A percentile compares a stretch with the other conserved stretches of the same genome.
phyloP scores from a whole-genome alignment of 1,140 invertebrate species.

The Penaeus indicus region DNA sequence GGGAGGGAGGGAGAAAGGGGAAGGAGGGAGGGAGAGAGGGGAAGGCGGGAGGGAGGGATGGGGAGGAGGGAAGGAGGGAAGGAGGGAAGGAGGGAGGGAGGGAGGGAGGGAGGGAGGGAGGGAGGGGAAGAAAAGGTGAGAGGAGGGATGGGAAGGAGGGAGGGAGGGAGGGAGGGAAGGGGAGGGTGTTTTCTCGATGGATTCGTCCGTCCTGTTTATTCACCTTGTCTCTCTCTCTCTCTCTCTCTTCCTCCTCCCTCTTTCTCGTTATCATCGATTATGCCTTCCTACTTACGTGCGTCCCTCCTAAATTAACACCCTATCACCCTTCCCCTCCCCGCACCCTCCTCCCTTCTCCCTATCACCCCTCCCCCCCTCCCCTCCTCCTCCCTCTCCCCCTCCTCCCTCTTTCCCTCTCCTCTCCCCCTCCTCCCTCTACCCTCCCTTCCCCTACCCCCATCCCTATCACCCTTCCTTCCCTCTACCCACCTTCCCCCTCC shows the following conservation, averaged over 20 bases:
- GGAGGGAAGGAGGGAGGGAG: neutral
- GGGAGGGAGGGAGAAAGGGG: neutral
- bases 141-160: neutral
- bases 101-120: neutral
- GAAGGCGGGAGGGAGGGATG: neutral
- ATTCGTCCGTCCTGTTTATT: too few species aligned
- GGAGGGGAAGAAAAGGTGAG: neutral
- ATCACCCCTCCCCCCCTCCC: neutral
- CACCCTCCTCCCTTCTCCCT: neutral
- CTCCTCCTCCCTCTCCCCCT: neutral
- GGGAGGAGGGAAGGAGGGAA: neutral
- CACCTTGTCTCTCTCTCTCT: too few species aligned
- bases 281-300: too few species aligned
- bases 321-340: too few species aligned
- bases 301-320: too few species aligned
- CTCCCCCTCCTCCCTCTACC: too few species aligned
- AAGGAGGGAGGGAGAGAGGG: too few species aligned
- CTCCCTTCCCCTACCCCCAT: neutral
- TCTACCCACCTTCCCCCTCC: neutral
- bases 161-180: neutral
- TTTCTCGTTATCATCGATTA: too few species aligned
- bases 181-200: too few species aligned
- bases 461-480: neutral
- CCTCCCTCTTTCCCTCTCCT: too few species aligned
- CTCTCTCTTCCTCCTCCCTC: too few species aligned